Base-by-base conservation (phyloP, 2,888 invertebrate genomes). In the Carcina quercana region DNA sequence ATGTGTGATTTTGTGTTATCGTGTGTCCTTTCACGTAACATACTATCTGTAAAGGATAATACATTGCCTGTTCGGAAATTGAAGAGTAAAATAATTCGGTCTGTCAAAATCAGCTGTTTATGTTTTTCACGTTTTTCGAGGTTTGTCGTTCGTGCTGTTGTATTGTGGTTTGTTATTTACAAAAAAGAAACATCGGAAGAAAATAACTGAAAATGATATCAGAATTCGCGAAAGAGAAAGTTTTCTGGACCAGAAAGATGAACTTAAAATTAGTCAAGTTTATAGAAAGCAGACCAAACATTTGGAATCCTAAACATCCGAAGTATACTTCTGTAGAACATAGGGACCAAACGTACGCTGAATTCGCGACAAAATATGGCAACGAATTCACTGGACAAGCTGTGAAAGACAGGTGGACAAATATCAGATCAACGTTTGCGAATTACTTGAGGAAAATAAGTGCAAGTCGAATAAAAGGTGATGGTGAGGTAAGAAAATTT, bases 341-440 rank as follows among this genome's bases (percentile, higher is more conserved):
- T 17, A 59, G 71, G 40, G 79, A 82, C 34, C 59, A 63, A 47
- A 72, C 73, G 3, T 83, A 78, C 32, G 64, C 72, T 0, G 70
- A 76, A 42, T 83, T 80, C 41, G 79, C 82, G 1, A 48, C 63
- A 14, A 64, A 66, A 49, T 82, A 80, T 37, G 69, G 69, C 1
- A 59, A 79, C 31, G 65, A 71, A 27, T 74, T 83, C 37, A 70
- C 70, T 13, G 78, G 79, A 15, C 72, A 72, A 43, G 80, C 82
- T 15, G 83, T 80, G 5, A 83, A 79, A 43, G 74, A 79, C 15
- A 57, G 83, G 2, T 83, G 83, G 83, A 82, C 80, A 3, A 83
- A 82, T 45, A 82, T 83, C 12, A 59, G 83, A 28, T 78, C 76
- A 5, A 80, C 82, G 1, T 82, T 71, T 52, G 61, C 75, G 7